Evolutionary conservation across 2,888 invertebrate genomes (phyloP), one percentile per base, ranked within the genome.

Genomic region (Eudemis profundana): DNA sequence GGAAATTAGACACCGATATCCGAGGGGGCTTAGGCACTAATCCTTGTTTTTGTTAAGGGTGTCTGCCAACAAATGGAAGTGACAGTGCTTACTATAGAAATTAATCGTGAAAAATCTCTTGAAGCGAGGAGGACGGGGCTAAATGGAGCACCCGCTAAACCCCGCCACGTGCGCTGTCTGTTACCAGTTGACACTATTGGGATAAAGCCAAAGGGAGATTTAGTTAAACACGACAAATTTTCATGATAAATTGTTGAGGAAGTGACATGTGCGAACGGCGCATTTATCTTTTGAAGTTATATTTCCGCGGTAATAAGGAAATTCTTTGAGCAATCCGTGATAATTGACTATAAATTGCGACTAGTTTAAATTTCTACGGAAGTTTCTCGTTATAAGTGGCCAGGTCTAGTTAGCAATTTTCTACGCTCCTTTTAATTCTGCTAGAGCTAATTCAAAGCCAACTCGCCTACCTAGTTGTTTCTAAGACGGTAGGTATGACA

Each of bases 71-170:
- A 88, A 90, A 90, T 91, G 89, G 84, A 79, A 89, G 80, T 89
- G 91, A 90, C 90, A 89, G 86, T 80, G 77, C 79, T 80, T 84
- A 80, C 83, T 83, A 82, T 81, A 85, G 83, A 85, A 89, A 90
- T 90, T 90, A 89, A 90, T 90, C 87, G 87, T 87, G 90, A 87
- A 90, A 89, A 90, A 89, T 89, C 86, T 85, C 80, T 84, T 81
- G 75, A 75, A 82, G 77, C 78, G 73, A 77, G 83, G 80, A 81
- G 75, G 73, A 44, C 53, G 72, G 75, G 78, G 78, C 75, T 78
- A 79, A 79, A 77, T 56, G 81, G 79, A 83, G 74, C 77, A 76
- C 72, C 70, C 73, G 75, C 81, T 90, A 89, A 90, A 85, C 83
- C 88, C 79, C 68, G 86, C 78, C 90, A 89, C 90, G 90, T 89